These are phyloP conservation scores for Podarcis raffonei DNA, from an alignment of 2,113 vertebrate genomes.

Conservation along the genomic window DNA sequence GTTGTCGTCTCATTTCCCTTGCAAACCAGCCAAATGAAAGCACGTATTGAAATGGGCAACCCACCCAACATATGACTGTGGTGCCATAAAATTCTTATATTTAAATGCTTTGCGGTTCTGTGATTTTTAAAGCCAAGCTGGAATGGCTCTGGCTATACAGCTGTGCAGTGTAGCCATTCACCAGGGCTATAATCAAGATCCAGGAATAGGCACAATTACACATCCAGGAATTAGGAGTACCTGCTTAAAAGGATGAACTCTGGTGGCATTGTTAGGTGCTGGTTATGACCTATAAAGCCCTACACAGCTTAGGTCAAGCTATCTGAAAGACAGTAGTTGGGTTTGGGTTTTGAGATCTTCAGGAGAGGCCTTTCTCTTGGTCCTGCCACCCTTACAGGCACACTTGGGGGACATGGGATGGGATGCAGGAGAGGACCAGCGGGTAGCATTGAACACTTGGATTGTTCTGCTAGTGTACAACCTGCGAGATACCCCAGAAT, in stretches of 20 bases:
- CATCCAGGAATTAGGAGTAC: neutral
- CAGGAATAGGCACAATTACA: neutral
- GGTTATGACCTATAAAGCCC: too few relatives aligned
- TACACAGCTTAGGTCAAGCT: too few relatives aligned
- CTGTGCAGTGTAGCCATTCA: neutral
- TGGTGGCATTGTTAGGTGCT: neutral
- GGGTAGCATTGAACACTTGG: too few relatives aligned
- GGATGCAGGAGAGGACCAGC: too few relatives aligned
- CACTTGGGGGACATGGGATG: too few relatives aligned
- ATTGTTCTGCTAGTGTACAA: neutral
- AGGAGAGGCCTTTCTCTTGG: too few relatives aligned
- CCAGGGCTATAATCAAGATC: neutral
- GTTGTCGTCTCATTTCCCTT: constrained; percentile 4
- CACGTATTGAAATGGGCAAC: constrained; percentile 30
- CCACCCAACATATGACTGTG: neutral
- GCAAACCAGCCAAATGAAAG: constrained; percentile 45
- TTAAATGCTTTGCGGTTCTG: neutral
- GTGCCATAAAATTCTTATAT: neutral
- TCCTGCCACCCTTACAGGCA: too few relatives aligned
- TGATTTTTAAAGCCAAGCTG: neutral
- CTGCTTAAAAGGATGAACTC: neutral
- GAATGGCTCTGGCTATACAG: neutral
- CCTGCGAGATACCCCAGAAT: neutral
- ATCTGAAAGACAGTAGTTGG: too few relatives aligned
- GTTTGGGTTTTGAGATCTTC: too few relatives aligned